Base-by-base conservation (phyloP, 1,140 invertebrate species). In the Bombyx mori region DNA sequence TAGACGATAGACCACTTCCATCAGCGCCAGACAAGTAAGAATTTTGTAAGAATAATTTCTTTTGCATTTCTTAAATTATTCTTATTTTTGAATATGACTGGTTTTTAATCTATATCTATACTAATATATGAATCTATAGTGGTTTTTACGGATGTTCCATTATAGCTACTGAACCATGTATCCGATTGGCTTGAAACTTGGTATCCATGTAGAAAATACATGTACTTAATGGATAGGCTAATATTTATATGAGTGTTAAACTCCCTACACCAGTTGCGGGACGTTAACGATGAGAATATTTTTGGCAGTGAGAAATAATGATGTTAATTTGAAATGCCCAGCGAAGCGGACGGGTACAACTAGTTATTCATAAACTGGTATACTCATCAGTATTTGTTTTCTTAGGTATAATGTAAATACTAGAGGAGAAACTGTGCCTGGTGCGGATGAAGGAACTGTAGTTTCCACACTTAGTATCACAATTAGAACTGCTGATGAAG, bases 341-440 rank as follows among this genome's bases (percentile, higher is more conserved):
- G 12, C 12, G 12, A 18, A 18, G 12, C 12, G 12, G 12, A 18
- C 1, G 12, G 12, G 12, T 18, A 18, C 12, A 18, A 1, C 12
- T 44, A 44, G 8, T 3, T 57, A 42, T 53, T 46, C 6, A 0
- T 52, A 58, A n/a, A 10, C 6, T 8, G 6, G 45, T 4, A 47
- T 3, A 10, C 8, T 8, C 4, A 47, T 10, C 9, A 4, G 7
- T 4, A 12, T 10, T 9, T 10, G 12, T 12, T 10, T 50, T 62
- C 71, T 60, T 54, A 86, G 83, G 46, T 86, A 85, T 59, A 85
- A 69, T 66, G 77, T 87, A 58, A 86, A 77, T 69, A 87, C 83
- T 55, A 79, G 83, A 71, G 83, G 81, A 26, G 83, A 86, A 64
- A 62, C 77, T 8, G 54, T 84, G 26, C 69, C 78, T 26, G 75